Evolutionary conservation across 2,797 vertebrate genomes (phyloP), one percentile per base, ranked within the genome.

Genomic region (Malacoctenus gilli): DNA sequence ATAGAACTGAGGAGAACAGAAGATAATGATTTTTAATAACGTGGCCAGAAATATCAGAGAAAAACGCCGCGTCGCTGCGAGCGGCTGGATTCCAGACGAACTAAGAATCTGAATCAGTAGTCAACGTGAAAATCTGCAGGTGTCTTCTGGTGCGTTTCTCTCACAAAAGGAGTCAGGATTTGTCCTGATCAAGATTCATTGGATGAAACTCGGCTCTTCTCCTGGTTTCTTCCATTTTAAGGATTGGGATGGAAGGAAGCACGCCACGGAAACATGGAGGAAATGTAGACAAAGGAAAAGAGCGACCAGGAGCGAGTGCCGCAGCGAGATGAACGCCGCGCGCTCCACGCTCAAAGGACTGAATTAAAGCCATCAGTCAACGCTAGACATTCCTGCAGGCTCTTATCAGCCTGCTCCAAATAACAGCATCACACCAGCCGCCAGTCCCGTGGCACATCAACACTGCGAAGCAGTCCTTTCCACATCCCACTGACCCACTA

Each of bases 1-100:
- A 14, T 96, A 97, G 78, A 96, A 97, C 95, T 97, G 82, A 37
- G 51, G 62, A 30, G 1, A 18, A 10, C 9, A 68, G 8, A 53
- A 15, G 20, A 75, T 1, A 55, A 0, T 6, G 2, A 21, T 41
- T 52, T 51, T 54, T 32, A 62, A 57, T 25, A 22, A 50, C 1
- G 3, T 3, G 6, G 30, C 5, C n/a, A 38, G 20, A 50, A 32
- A 58, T 25, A 32, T 32, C 9, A 38, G 8, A 52, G 4, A 28
- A 5, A 23, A 23, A 23, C 22, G 8, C 22, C 25, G 9, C 25
- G 1, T 9, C 1, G 25, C 25, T 6, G 25, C 9, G 25, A 28
- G 25, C 25, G 6, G 25, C 25, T 28, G 25, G 25, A 28, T 28
- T 28, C 25, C n/a, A n/a, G n/a, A n/a, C n/a, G n/a, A n/a, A n/a